Evolutionary conservation across 2,888 invertebrate species (phyloP).

Genomic region (Dichetophora obliterata): DNA sequence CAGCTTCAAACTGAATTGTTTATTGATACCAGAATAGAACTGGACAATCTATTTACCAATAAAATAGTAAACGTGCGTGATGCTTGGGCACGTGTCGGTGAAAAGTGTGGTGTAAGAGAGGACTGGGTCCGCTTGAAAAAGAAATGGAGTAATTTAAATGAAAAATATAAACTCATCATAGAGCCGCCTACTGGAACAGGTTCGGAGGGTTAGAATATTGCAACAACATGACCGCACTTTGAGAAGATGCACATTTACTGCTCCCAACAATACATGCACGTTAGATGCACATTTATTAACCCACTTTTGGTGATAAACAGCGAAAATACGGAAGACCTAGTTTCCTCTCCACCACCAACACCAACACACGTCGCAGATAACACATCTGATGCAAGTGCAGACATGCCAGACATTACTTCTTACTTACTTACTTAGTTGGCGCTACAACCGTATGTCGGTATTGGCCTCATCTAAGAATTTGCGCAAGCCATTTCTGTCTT

Average conservation of each 20-base stretch:
- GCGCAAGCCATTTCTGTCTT: too few relatives aligned
- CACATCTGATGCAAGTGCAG: too few relatives aligned
- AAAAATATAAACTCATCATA: neutral
- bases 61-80: neutral
- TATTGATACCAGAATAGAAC: too few relatives aligned
- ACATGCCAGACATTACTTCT: too few relatives aligned
- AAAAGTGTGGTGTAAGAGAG: neutral
- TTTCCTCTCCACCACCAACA: neutral
- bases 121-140: too few relatives aligned
- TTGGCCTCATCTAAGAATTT: too few relatives aligned
- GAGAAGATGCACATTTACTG: neutral
- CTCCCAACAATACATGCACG: neutral
- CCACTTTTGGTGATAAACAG: neutral
- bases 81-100: neutral
- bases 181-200: neutral
- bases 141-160: neutral
- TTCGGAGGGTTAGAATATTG: neutral
- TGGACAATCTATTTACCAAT: neutral
- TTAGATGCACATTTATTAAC: too few relatives aligned
- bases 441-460: too few relatives aligned
- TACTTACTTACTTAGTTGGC: too few relatives aligned
- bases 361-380: too few relatives aligned
- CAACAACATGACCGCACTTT: neutral
- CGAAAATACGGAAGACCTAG: neutral
- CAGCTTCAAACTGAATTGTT: too few relatives aligned